Base-by-base conservation (phyloP, 2,888 invertebrate species). In the Drosophila crucigera region DNA sequence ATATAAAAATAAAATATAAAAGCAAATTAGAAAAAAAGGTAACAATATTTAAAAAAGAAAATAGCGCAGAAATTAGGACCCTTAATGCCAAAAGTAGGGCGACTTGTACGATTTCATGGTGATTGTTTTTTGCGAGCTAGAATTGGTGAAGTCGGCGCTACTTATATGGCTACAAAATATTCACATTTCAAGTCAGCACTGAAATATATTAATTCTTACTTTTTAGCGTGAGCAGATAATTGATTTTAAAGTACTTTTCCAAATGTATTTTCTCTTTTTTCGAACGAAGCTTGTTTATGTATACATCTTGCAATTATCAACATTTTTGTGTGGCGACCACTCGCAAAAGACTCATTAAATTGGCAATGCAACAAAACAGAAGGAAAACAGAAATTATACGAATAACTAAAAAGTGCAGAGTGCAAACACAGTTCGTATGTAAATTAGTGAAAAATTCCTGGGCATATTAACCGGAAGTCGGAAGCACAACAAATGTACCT, bases 401-500 rank as follows among this genome's bases (percentile, higher is more conserved):
- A 43, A 25, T 58, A 39, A 39, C 43, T 16, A 6, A 47, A 71
- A 61, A 76, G 66, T 28, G 11, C 43, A 47, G 30, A 55, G 22
- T 50, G 50, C 49, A 70, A 60, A 31, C 60, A 11, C 14, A 82
- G 61, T 66, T 58, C 55, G 30, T 78, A 80, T 80, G 80, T 49
- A 82, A 78, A 76, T 78, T 72, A 68, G 76, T 76, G 65, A 67
- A 41, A 78, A 76, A 82, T 78, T 68, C 71, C 71, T 54, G 55
- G 72, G 69, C 76, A 78, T 63, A 74, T 80, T 77, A 76, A 82
- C 71, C 86, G 86, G 86, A 86, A 82, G 86, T 86, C 69, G 78
- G 73, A 65, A 80, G 74, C 84, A 78, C 76, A 86, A 80, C 80
- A 85, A 85, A 88, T 85, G 80, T 73, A 82, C 76, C 85, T 86